Conservation (phyloP, 2,113 vertebrate genomes). For the Speoplatyrhinus poulsoni region DNA sequence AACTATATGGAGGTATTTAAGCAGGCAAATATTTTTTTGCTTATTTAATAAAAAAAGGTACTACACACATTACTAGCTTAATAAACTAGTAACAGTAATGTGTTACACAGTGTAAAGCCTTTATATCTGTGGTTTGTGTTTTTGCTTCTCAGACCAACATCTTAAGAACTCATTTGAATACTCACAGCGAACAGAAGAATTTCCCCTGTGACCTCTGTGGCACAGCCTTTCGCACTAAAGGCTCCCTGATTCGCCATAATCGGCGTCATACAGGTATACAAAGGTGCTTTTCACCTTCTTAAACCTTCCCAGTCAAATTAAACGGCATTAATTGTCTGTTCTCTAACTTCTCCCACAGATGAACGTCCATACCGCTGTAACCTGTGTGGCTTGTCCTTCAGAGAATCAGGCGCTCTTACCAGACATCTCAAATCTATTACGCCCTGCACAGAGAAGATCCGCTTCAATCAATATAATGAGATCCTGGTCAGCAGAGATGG, state of each 20-base stretch:
- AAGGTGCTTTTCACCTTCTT: background rate
- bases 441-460: constrained; percentile 94
- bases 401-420: constrained; percentile 94
- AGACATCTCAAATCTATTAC: constrained; percentile 94
- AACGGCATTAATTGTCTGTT: background rate
- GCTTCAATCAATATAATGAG: constrained; percentile 88
- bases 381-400: constrained; percentile 94
- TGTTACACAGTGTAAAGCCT: no score
- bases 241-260: constrained; percentile 94
- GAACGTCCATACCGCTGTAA: constrained; percentile 94
- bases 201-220: constrained; percentile 90
- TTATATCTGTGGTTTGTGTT: background rate
- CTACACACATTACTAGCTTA: no score
- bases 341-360: constrained; percentile 70
- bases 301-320: background rate
- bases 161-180: constrained; percentile 94
- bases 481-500: constrained; percentile 84
- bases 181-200: constrained; percentile 93
- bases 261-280: constrained; percentile 93
- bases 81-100: no score
- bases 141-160: constrained; percentile 84
- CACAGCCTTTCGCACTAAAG: constrained; percentile 93
- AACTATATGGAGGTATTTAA: no score
- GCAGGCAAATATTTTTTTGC: no score
- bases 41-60: no score